These are phyloP conservation scores for Limnephilus rhombicus DNA, from an alignment of 2,888 invertebrate genomes.

Conservation along the genomic window DNA sequence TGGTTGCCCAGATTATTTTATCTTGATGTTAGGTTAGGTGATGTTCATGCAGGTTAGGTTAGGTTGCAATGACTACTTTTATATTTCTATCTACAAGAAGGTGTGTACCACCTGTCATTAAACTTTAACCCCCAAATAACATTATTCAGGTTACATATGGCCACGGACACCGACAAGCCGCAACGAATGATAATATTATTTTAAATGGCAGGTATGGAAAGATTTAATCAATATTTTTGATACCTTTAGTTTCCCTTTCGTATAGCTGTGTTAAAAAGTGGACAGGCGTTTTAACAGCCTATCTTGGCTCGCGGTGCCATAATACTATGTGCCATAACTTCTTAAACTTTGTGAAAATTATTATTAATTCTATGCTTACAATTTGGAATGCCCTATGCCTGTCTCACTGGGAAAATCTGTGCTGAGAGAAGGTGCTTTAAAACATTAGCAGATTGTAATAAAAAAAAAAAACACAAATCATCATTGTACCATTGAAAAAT, in stretches of 20 bases:
- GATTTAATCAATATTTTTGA: slow-evolving; percentile 20
- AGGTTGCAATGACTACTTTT: not conserved
- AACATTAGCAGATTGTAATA: too few species aligned
- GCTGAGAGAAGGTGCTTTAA: too few species aligned
- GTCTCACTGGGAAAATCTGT: too few species aligned
- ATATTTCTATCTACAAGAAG: not conserved
- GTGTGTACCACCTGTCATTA: not conserved
- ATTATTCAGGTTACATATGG: not conserved
- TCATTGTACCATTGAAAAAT: too few species aligned
- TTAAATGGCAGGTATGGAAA: slow-evolving; percentile 1
- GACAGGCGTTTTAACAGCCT: slow-evolving; percentile 45
- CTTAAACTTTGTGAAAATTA: too few species aligned
- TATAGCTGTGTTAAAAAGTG: slow-evolving; percentile 40
- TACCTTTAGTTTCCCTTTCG: slow-evolving; percentile 36
- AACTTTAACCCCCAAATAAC: not conserved
- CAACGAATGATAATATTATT: not conserved
- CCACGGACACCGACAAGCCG: not conserved
- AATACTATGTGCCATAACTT: not conserved
- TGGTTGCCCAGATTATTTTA: too few species aligned
- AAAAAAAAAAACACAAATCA: too few species aligned
- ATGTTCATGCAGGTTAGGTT: not conserved
- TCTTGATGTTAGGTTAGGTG: not conserved
- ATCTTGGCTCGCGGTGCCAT: slow-evolving; percentile 29
- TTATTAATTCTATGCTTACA: too few species aligned
- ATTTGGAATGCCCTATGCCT: too few species aligned